Conservation (phyloP, 2,888 invertebrate genomes). For the Drosophila diplacantha region DNA sequence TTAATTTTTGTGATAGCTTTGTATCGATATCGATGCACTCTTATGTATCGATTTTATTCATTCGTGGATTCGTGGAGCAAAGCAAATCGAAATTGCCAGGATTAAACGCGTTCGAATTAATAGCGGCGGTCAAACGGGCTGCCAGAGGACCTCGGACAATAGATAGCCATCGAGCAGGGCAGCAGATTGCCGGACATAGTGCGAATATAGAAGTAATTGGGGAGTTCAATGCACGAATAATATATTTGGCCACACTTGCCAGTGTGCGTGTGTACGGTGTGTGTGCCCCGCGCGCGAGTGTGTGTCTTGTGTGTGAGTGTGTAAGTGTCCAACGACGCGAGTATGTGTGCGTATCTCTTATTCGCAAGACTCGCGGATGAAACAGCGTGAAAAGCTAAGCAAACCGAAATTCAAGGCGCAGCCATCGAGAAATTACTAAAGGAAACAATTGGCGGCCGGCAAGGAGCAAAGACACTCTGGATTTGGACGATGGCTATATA, state of each 20-base stretch:
- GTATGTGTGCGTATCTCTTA: conserved; percentile 40
- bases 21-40: neutral
- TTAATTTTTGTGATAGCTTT: neutral
- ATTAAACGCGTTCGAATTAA: conserved; percentile 30
- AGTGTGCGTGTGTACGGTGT: conserved; percentile 18
- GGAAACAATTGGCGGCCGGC: conserved; percentile 13
- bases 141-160: conserved; percentile 14
- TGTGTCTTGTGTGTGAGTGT: conserved; percentile 7
- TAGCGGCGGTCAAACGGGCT: conserved; percentile 18
- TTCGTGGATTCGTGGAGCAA: conserved; percentile 35
- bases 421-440: conserved; percentile 3
- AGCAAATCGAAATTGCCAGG: conserved; percentile 48
- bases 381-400: conserved; percentile 30
- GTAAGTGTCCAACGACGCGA: conserved; percentile 16
- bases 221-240: conserved; percentile 71
- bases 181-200: conserved; percentile 1
- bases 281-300: conserved; percentile 22
- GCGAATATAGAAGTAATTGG: conserved; percentile 51
- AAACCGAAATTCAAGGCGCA: conserved; percentile 14
- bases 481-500: conserved; percentile 34
- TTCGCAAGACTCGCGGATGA: conserved; percentile 37
- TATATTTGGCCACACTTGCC: conserved; percentile 67
- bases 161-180: conserved; percentile 12
- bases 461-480: conserved; percentile 3
- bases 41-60: conserved; percentile 1